Evolutionary conservation across 2,113 vertebrate species (phyloP), one percentile per base, ranked within the genome.

Genomic region (Pseudonaja textilis): DNA sequence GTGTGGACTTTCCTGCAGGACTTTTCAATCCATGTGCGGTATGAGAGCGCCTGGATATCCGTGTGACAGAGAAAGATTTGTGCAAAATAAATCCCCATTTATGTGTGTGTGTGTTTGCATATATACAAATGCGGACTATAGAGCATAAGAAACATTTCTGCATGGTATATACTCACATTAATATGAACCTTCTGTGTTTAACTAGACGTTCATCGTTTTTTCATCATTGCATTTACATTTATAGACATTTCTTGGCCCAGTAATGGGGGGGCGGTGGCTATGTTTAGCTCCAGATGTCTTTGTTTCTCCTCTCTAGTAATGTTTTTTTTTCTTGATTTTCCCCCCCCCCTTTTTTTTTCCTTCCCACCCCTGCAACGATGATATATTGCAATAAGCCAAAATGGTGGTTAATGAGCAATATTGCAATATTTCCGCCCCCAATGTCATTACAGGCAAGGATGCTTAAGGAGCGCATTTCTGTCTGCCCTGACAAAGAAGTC

Each of bases 221-320:
- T 93, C 95, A 29, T 5, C 93, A 57, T 61, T 59, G 57, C 93
- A 10, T 55, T 92, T 92, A 93, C 94, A 94, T 95, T 95, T 95
- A 95, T 95, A 94, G 95, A 94, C 91, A 91, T 94, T 95, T 94
- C 85, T 96, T 95, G 95, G 95, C 96, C 96, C 95, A 91, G 64
- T 64, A 94, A 94, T 93, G 86, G 86, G 8, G 1, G 29, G 10
- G 4, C 1, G 42, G 42, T 0, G 85, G 50, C 93, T 52, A 92
- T 55, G 90, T 91, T 94, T 94, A 95, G 94, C 91, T 96, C 95
- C 95, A 93, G 95, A 90, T 93, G 96, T 9, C 91, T 93, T 90
- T 5, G 34, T 95, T 95, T 96, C 95, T 95, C 95, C 93, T 90
- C 94, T 96, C 94, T 92, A 93, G 88, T 95, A 94, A 94, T 93